Percentiles rank a stretch among this genome's conserved stretches.
Conservation (phyloP, 1,140 invertebrate genomes). For the Sycobia sp. region DNA sequence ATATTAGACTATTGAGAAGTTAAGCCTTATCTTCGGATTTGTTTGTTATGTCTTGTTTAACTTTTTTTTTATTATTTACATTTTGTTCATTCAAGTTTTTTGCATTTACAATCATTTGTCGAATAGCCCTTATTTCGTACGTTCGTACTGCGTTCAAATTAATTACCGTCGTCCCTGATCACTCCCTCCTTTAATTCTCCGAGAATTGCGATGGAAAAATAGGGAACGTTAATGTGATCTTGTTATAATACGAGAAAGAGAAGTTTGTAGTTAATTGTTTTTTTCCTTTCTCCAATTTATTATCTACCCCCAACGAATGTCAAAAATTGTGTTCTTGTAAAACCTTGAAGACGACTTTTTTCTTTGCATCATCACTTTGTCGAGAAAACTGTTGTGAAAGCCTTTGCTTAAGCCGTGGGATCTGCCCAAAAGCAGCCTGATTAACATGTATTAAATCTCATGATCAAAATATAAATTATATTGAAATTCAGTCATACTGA, state of each 20-base stretch:
- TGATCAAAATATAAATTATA: not conserved
- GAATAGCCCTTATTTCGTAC: conserved; percentile 9
- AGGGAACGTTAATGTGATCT: conserved; percentile 10
- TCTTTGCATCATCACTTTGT: conserved; percentile 18
- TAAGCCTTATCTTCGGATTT: conserved; percentile 21
- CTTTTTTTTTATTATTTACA: conserved; percentile 27
- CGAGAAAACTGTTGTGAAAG: conserved; percentile 28
- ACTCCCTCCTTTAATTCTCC: not conserved
- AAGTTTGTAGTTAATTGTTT: conserved; percentile 30
- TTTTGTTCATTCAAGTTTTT: conserved; percentile 30
- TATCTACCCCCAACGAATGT: not conserved
- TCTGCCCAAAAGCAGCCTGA: not conserved
- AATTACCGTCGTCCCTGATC: not conserved
- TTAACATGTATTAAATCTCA: too few relatives aligned
- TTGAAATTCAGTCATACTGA: too few relatives aligned
- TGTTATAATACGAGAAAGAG: conserved; percentile 28
- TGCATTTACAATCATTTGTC: conserved; percentile 22
- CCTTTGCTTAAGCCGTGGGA: conserved; percentile 20
- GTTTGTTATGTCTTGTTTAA: conserved; percentile 28
- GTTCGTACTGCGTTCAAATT: not conserved
- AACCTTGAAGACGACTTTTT: conserved; percentile 15
- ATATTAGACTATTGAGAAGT: conserved; percentile 21
- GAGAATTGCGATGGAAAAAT: conserved; percentile 3
- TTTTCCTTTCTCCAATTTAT: conserved; percentile 19
- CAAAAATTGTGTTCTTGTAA: conserved; percentile 19